Conservation (phyloP, 1,140 invertebrate genomes). For the Dysdera silvatica region DNA sequence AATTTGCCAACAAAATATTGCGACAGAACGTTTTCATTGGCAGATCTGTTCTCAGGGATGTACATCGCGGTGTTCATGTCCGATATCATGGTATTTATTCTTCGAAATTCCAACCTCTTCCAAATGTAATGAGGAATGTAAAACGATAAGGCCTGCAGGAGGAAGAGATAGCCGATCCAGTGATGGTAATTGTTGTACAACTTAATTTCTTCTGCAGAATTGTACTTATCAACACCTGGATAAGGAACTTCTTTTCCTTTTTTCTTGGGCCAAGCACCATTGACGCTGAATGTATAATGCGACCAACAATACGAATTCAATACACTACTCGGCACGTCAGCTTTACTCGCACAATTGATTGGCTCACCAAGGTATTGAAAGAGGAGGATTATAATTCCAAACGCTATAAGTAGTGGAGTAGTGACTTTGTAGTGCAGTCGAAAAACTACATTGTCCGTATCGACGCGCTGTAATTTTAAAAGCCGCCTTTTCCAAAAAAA, state of each 20-base stretch:
- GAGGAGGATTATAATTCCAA: constrained; percentile 86
- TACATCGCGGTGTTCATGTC: constrained; percentile 43
- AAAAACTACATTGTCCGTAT: constrained; percentile 84
- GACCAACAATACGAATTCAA: constrained; percentile 36
- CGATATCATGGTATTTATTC: constrained; percentile 47
- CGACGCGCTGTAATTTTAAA: no score
- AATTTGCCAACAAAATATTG: constrained; percentile 72
- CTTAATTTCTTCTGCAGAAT: neutral
- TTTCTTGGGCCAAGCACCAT: constrained; percentile 54
- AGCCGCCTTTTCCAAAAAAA: no score
- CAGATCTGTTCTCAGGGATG: neutral
- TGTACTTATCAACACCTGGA: constrained; percentile 45
- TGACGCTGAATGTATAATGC: constrained; percentile 33
- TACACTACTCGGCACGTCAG: constrained; percentile 29
- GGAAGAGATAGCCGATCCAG: constrained; percentile 36
- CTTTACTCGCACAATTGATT: constrained; percentile 32
- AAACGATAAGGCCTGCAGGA: constrained; percentile 37
- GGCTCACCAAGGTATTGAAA: constrained; percentile 45
- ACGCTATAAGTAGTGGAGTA: constrained; percentile 78
- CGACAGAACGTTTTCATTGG: constrained; percentile 52
- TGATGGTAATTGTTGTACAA: constrained; percentile 38
- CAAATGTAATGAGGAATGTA: constrained; percentile 32
- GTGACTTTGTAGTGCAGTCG: constrained; percentile 85
- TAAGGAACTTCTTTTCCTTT: constrained; percentile 33
- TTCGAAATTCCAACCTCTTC: constrained; percentile 54